These are phyloP conservation scores for Listrodromus nycthemerus DNA, from an alignment of 2,888 invertebrate genomes.

Conservation along the genomic window DNA sequence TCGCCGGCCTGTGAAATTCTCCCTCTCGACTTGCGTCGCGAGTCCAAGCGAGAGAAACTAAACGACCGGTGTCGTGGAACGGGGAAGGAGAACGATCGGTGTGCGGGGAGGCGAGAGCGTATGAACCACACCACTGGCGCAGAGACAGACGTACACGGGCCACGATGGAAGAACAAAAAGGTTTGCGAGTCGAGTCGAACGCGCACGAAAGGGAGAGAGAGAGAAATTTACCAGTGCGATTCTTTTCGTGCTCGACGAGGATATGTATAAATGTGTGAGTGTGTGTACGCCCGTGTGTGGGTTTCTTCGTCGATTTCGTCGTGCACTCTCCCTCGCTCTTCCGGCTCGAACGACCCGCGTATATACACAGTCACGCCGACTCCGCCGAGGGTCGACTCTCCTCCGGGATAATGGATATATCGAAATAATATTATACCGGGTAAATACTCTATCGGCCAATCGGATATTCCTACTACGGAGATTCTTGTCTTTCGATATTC, in stretches of 20 bases:
- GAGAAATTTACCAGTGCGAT: slow-evolving; percentile 16
- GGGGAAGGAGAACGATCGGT: slow-evolving; percentile 22
- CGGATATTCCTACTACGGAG: slow-evolving; percentile 28
- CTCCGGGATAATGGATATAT: slow-evolving; percentile 44
- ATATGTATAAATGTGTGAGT: background rate
- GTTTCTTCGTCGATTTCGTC: slow-evolving; percentile 33
- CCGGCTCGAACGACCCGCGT: slow-evolving; percentile 53
- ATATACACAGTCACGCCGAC: slow-evolving; percentile 11
- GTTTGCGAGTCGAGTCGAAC: slow-evolving; percentile 13
- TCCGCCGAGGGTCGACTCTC: slow-evolving; percentile 4
- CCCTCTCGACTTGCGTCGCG: slow-evolving; percentile 27
- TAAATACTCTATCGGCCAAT: slow-evolving; percentile 19
- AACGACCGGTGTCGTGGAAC: slow-evolving; percentile 16
- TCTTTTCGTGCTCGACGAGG: slow-evolving; percentile 15
- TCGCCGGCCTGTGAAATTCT: slow-evolving; percentile 31
- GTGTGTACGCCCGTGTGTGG: background rate
- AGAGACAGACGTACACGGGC: slow-evolving; percentile 3
- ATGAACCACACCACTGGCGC: background rate
- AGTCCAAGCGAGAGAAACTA: slow-evolving; percentile 23
- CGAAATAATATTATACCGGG: slow-evolving; percentile 42
- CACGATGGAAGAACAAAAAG: slow-evolving; percentile 51
- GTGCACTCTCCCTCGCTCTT: slow-evolving; percentile 58
- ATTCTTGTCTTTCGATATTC: slow-evolving; percentile 7
- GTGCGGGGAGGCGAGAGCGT: slow-evolving; percentile 17
- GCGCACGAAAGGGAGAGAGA: slow-evolving; percentile 28